Conservation (phyloP, 1,140 invertebrate species). For the Arion vulgaris region DNA sequence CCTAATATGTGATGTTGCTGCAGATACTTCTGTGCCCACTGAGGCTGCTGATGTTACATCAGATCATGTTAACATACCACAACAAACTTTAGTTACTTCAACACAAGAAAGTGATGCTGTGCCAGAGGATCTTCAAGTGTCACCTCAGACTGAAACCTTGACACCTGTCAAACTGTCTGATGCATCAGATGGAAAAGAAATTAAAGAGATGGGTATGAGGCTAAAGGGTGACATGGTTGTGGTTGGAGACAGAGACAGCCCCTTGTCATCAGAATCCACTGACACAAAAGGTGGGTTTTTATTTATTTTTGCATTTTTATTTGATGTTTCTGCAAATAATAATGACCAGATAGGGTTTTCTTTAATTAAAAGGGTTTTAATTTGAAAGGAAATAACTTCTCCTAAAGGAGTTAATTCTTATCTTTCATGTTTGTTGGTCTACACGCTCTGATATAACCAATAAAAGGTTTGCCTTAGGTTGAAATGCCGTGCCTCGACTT, state of each 20-base stretch:
- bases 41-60: background rate
- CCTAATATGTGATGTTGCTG: background rate
- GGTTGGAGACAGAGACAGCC: conserved; percentile 62
- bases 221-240: conserved; percentile 68
- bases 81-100: background rate
- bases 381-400: too few species aligned
- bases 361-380: too few species aligned
- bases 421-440: too few species aligned
- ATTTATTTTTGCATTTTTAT: background rate
- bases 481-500: too few species aligned
- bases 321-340: background rate
- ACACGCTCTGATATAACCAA: too few species aligned
- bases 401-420: too few species aligned
- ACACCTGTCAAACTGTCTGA: background rate
- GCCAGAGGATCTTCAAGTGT: background rate
- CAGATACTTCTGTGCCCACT: background rate
- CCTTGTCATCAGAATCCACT: conserved; percentile 60
- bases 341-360: too few species aligned
- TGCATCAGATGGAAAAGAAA: background rate
- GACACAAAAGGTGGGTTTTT: conserved; percentile 57
- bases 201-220: conserved; percentile 42
- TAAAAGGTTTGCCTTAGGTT: too few species aligned
- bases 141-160: background rate
- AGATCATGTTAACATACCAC: background rate
- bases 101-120: background rate